Evolutionary conservation across 53 echinoderm and acorn worm species (phyloP).

Genomic region (Actinopyga echinites): DNA sequence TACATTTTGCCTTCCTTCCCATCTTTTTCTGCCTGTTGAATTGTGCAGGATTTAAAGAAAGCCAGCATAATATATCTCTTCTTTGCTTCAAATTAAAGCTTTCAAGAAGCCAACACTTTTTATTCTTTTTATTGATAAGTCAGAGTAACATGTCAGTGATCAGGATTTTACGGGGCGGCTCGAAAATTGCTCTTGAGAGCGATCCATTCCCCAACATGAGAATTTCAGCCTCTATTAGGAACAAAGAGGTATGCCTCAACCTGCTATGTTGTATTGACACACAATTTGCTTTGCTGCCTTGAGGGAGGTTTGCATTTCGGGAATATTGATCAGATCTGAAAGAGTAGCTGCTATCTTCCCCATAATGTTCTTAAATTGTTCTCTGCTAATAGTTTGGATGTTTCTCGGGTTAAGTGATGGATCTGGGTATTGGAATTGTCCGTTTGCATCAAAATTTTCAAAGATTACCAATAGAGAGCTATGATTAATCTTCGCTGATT

Average conservation of each 20-base stretch:
- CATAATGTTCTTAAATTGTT: slow-evolving; percentile 18
- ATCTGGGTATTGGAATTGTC: not conserved
- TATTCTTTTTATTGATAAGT: slow-evolving; percentile 5
- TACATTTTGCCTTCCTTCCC: too few relatives aligned
- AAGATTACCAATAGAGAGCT: too few relatives aligned
- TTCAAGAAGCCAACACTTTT: slow-evolving; percentile 17
- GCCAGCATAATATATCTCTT: too few relatives aligned
- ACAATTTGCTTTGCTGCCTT: slow-evolving; percentile 28
- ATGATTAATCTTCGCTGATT: too few relatives aligned
- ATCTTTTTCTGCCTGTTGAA: slow-evolving; percentile 9
- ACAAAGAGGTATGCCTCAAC: not conserved
- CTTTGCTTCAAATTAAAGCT: slow-evolving; percentile 8
- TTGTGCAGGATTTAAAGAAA: not conserved
- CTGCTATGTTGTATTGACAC: slow-evolving; percentile 17
- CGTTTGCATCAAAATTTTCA: not conserved
- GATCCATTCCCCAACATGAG: slow-evolving; percentile 7
- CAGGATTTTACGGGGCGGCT: slow-evolving; percentile 17
- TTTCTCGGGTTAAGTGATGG: not conserved
- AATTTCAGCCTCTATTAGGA: slow-evolving; percentile 17
- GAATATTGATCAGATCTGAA: slow-evolving; percentile 28
- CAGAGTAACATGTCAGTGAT: slow-evolving; percentile 21
- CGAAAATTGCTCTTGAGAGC: slow-evolving; percentile 27
- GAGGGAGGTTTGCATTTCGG: slow-evolving; percentile 33
- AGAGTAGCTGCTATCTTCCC: not conserved
- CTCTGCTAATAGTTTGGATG: not conserved